Evolutionary conservation across 1,140 invertebrate genomes (phyloP), one percentile per base, ranked within the genome.

Genomic region (Platyscapa corneri): DNA sequence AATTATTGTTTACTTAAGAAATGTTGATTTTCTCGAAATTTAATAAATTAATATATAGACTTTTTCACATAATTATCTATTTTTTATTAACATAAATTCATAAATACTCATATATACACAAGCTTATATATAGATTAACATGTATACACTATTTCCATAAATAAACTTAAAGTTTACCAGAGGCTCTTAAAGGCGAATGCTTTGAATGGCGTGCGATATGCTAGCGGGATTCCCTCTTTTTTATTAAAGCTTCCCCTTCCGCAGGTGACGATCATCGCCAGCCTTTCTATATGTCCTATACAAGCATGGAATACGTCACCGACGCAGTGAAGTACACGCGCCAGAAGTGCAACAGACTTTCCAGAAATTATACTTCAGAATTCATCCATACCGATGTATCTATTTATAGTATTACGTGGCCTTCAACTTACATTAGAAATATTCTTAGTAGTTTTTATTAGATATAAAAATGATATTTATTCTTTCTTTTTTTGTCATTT

Each of bases 311-410:
- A n/a, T 65, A 39, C 34, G 60, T 80, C 78, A 64, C 56, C 53
- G 30, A 60, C 18, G 6, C 23, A 6, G 0, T 72, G 37, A 72
- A 72, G 18, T 39, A 30, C 53, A 60, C 53, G 23, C 60, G 18
- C 5, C 60, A 34, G 27, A 67, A 56, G 60, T 84, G 75, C 76
- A 84, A 84, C 42, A 70, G 60, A 79, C 76, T 78, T 84, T 84
- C 60, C 64, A 75, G 34, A 64, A 72, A 79, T 49, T 39, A 65
- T 79, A 72, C 39, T 32, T 60, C 23, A n/a, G 14, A 70, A 78
- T 79, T 64, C 42, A 42, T 42, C 37, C 23, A 39, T 20, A 67
- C 27, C 27, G 49, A 14, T 8, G 30, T 1, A 49, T 32, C 49
- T 32, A 77, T 77, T 77, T 20, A 77, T 37, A 77, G n/a, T 23